These are phyloP conservation scores for Sycophila texana DNA, from an alignment of 2,888 invertebrate species.

Conservation along the genomic window DNA sequence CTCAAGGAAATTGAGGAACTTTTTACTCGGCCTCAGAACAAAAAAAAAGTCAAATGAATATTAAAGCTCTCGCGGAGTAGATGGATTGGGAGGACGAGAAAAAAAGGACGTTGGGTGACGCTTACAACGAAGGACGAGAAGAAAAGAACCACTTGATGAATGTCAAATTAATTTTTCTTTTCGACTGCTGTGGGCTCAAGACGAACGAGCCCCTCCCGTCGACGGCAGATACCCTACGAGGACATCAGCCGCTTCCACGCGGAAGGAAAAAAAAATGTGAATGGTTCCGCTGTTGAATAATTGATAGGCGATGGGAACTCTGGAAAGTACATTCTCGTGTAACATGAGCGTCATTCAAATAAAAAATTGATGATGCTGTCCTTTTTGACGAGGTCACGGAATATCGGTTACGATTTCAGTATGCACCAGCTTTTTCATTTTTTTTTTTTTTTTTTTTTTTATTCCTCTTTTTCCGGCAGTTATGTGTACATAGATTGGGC, in stretches of 20 bases:
- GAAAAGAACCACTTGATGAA: slow-evolving; percentile 20
- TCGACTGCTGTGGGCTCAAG: background rate
- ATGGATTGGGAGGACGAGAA: too few relatives aligned
- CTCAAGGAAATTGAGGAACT: background rate
- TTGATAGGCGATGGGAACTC: slow-evolving; percentile 14
- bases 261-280: slow-evolving; percentile 2
- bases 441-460: background rate
- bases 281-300: slow-evolving; percentile 11
- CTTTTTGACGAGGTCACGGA: background rate
- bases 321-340: slow-evolving; percentile 30
- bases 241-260: background rate
- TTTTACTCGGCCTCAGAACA: background rate
- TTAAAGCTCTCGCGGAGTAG: background rate
- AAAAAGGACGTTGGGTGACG: background rate
- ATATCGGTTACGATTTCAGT: background rate
- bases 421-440: background rate
- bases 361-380: slow-evolving; percentile 34
- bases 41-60: background rate
- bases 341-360: slow-evolving; percentile 15
- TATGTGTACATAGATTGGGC: background rate
- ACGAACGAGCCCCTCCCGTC: background rate
- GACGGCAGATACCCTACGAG: background rate
- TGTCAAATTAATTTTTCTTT: slow-evolving; percentile 38
- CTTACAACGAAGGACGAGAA: background rate
- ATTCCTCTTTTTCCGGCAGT: background rate